Evolutionary conservation across 37 sponge, comb jelly and placozoan species (phyloP).

Genomic region (Cliona cf. orientalis): DNA sequence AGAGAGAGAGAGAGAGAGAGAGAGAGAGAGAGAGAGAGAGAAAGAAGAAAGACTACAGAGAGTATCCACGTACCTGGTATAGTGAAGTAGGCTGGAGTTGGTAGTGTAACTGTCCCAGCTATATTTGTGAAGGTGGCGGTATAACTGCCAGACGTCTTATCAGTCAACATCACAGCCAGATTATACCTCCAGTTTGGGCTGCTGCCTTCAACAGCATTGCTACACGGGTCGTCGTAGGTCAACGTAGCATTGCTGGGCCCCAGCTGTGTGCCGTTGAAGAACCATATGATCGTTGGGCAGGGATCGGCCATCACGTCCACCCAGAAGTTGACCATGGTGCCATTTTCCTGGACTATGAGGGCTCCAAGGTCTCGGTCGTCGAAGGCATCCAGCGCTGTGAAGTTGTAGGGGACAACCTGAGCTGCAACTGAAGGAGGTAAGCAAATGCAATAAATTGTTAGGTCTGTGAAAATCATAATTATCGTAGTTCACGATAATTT

Average conservation of each 20-base stretch:
- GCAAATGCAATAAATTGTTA: too few species aligned
- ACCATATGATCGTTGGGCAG: slow-evolving; percentile 29
- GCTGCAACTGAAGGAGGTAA: too few species aligned
- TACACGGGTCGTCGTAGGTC: not conserved
- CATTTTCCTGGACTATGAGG: not conserved
- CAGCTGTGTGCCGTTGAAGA: not conserved
- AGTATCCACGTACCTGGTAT: slow-evolving; percentile 15
- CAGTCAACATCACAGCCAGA: slow-evolving; percentile 14
- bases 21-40: not conserved
- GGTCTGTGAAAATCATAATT: too few species aligned
- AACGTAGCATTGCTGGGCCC: not conserved
- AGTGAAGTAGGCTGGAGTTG: slow-evolving; percentile 4
- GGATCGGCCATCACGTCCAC: slow-evolving; percentile 43
- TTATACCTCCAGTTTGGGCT: slow-evolving; percentile 20
- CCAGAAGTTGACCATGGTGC: not conserved
- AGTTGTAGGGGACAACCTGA: too few species aligned
- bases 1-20: too few species aligned
- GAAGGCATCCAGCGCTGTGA: not conserved
- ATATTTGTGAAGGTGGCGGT: slow-evolving; percentile 17
- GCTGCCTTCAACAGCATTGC: not conserved
- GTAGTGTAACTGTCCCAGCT: not conserved
- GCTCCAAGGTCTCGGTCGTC: not conserved
- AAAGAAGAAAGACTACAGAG: not conserved
- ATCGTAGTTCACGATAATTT: too few species aligned
- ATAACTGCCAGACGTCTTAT: slow-evolving; percentile 15